phyloP scores from a whole-genome alignment of 2,113 vertebrate species.

The Pygoscelis adeliae region DNA sequence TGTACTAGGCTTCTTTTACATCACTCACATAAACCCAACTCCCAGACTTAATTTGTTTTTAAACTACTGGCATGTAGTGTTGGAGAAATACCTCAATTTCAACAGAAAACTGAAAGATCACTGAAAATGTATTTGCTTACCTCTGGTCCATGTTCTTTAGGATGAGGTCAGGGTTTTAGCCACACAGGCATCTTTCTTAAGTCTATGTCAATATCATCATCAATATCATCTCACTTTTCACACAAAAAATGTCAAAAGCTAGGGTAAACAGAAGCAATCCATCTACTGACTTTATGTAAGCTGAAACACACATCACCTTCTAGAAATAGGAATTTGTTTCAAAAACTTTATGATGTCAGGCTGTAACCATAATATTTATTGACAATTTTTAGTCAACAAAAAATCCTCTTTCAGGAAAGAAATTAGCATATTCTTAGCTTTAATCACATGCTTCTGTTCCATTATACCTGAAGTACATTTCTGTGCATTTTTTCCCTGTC shows the following conservation, averaged over 20 bases:
- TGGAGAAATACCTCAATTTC: background rate
- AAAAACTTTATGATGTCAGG: background rate
- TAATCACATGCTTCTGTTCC: background rate
- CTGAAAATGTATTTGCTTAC: background rate
- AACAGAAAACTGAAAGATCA: background rate
- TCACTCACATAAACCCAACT: background rate
- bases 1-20: background rate
- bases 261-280: background rate
- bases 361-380: background rate
- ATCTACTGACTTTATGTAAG: background rate
- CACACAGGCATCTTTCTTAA: background rate
- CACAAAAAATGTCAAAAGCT: background rate
- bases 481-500: background rate
- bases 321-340: background rate
- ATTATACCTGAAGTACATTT: background rate
- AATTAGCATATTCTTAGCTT: background rate
- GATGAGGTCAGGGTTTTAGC: background rate
- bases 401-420: background rate
- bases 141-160: background rate
- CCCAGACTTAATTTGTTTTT: background rate
- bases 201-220: background rate
- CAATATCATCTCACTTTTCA: background rate
- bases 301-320: background rate
- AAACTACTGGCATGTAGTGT: background rate
- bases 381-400: background rate